These are phyloP conservation scores for Megalonaias nervosa DNA, from an alignment of 1,140 invertebrate species.

Conservation along the genomic window DNA sequence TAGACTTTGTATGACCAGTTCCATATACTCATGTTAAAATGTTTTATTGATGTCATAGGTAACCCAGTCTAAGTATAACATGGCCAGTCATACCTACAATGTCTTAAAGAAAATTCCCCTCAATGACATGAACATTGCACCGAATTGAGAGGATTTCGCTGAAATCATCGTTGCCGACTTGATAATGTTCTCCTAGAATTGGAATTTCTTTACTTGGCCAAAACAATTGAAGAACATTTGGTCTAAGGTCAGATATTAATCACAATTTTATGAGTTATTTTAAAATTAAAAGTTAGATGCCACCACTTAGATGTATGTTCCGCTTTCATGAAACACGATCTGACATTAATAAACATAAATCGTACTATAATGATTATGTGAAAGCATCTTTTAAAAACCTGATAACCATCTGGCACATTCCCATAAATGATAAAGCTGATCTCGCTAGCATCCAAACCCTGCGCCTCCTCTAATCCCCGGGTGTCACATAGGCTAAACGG, in stretches of 20 bases:
- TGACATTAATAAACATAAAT: background rate
- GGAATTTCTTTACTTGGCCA: no score
- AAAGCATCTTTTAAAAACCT: background rate
- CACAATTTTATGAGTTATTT: background rate
- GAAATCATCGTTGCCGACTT: no score
- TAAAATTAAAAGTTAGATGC: background rate
- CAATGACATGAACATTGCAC: no score
- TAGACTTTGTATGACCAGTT: no score
- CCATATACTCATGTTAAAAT: no score
- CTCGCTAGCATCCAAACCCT: constrained; percentile 12
- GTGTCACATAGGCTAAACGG: constrained; percentile 40
- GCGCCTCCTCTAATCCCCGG: constrained; percentile 27
- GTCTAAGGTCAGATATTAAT: background rate
- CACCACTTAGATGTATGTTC: background rate
- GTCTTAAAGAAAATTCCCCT: no score
- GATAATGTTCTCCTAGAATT: no score
- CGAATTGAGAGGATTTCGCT: no score
- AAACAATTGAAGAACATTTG: no score
- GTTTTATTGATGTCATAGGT: no score
- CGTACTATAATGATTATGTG: background rate
- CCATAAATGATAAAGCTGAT: constrained; percentile 7
- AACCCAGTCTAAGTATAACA: no score
- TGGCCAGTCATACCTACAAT: no score
- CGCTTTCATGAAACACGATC: background rate
- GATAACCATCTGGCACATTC: constrained; percentile 9